Evolutionary conservation across 2,113 vertebrate species (phyloP), one percentile per base, ranked within the genome.

Genomic region (Xyrauchen texanus): DNA sequence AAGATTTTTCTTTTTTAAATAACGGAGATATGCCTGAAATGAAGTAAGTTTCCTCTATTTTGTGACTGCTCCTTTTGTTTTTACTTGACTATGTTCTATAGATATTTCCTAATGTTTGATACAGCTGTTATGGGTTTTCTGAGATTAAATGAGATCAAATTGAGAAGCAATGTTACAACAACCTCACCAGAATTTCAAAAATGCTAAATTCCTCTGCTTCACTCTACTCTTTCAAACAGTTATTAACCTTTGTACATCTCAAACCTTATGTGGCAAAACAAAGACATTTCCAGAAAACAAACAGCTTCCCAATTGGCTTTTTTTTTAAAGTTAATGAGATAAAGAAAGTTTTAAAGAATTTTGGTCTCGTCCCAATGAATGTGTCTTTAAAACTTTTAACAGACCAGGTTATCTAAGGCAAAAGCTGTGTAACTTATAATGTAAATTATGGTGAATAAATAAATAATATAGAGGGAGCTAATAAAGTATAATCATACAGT

Each of bases 301-400:
- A 88, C 82, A 68, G 84, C 21, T 34, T 34, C 21, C 21, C 21
- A 34, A 85, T 47, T 76, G 79, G 81, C 61, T 88, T 89, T 55
- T 65, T 78, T n/a, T 42, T n/a, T n/a, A n/a, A 10, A 55, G 57
- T 67, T 81, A 88, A 86, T 70, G 85, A 90, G 86, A 88, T 90
- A 86, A 87, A 80, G 71, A 15, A 65, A 34, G 70, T 68, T 83
- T 85, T 86, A 88, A 88, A 89, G 70, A 85, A 85, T 85, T 82
- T 34, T 34, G 21, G 21, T 34, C 21, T 34, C 21, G 21, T 34
- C 21, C 21, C 21, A 34, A 34, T 3, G 21, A 34, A 89, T 82
- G 81, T 87, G 79, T 65, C 66, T 86, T 49, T 78, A 45, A 45
- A 47, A 34, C 21, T 5, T 66, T 45, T 13, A 6, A 52, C 42